Evolutionary conservation across 1,140 invertebrate species (phyloP), one percentile per base, ranked within the genome.

Genomic region (Geopemphigus sp.): DNA sequence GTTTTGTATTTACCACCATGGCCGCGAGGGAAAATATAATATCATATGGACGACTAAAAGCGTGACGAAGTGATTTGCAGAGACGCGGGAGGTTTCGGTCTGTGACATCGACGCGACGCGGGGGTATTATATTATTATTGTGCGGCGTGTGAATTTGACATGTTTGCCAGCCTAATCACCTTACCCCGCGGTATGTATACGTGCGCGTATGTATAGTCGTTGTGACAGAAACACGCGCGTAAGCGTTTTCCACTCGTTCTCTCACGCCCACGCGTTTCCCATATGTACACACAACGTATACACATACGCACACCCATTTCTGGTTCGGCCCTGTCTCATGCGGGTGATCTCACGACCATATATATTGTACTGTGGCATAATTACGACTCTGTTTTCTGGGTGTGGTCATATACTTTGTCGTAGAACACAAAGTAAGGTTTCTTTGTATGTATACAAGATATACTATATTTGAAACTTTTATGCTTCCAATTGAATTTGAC

Each of bases 141-240:
- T 76, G 73, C 6, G 54, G 29, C 14, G 73, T 59, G 73, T 76
- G 73, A 59, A 76, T 76, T 76, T 76, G 73, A 76, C 73, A 45
- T 76, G 73, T 76, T 76, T 76, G 73, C 53, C 54, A 76, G 73
- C 53, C 73, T 76, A 76, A 76, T 76, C 73, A 76, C 32, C 73
- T 39, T n/a, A 39, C 32, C 53, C n/a, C 6, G 17, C 11, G 5
- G 6, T 5, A 6, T 8, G 32, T n/a, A 8, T 39, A 39, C 32
- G 32, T 39, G 32, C 32, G n/a, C n/a, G n/a, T n/a, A n/a, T n/a
- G n/a, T 8, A 11, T 11, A n/a, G 29, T 29, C 11, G 54, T 22
- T 54, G 32, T 76, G 73, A 76, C 73, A 76, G 29, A 59, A 76
- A 76, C 73, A 76, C 73, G 32, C 73, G 54, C 56, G 47, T 50